Evolutionary conservation across 2,888 invertebrate species (phyloP), one percentile per base, ranked within the genome.

Genomic region (Pocota personata): DNA sequence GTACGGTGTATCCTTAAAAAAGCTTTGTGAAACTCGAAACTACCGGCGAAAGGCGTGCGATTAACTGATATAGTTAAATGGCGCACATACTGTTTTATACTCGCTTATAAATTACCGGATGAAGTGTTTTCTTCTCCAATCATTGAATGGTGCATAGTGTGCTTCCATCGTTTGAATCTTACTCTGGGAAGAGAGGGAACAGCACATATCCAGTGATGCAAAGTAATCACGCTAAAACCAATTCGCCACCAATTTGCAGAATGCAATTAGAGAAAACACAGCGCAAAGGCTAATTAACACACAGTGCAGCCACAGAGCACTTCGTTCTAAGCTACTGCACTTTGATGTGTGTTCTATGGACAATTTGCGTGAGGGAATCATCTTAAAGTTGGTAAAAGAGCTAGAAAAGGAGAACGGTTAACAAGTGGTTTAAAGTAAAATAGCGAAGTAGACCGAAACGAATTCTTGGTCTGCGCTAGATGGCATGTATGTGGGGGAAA

Each of bases 51-150:
- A 80, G 32, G 46, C 46, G 27, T 76, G 32, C 40, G 40, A 46
- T 30, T 40, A 88, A 91, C 91, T 91, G 91, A 89, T 89, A 88
- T 88, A 86, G 87, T 84, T 88, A 89, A 88, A 87, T 89, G 88
- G 86, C 82, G 78, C 87, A 88, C 88, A 88, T 89, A 90, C 90
- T 87, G 88, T 91, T 91, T 90, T 91, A 91, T 91, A 91, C 91
- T 89, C 86, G 83, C 72, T 75, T 77, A 66, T 76, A 72, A 76
- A 57, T 67, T 32, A 46, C 35, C 1, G 6, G 43, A 2, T 67
- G 21, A 71, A 57, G 27, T 8, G 19, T 57, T 69, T 52, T 46
- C 27, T 12, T 43, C 40, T 40, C 40, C 40, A 19, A 19, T 12
- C 46, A 24, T 4, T 24, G 40, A 4, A 57, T 57, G 66, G 10